A percentile compares a stretch with the other conserved stretches of the same genome.
Evolutionary conservation across 2,888 invertebrate genomes (phyloP).

Genomic region (Ptilodon capucinus): DNA sequence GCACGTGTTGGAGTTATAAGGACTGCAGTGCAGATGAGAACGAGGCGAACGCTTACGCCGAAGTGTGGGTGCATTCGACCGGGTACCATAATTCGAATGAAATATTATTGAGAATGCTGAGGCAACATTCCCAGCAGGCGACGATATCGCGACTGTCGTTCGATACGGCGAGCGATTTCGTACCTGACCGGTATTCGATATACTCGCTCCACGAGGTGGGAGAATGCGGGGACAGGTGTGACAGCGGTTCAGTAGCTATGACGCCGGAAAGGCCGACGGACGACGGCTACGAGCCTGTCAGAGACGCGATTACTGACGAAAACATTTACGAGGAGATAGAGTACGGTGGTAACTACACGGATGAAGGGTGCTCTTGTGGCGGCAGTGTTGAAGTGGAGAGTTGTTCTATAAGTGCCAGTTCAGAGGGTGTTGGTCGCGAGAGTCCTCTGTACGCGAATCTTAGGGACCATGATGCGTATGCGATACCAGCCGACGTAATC

Average conservation of each 20-base stretch:
- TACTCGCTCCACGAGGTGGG: constrained; percentile 74
- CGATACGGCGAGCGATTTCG: constrained; percentile 67
- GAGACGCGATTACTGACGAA: constrained; percentile 72
- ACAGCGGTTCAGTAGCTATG: constrained; percentile 64
- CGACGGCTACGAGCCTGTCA: constrained; percentile 75
- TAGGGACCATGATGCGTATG: constrained; percentile 73
- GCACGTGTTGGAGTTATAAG: constrained; percentile 77
- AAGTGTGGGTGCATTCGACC: constrained; percentile 71
- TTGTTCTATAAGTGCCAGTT: constrained; percentile 73
- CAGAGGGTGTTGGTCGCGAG: constrained; percentile 67
- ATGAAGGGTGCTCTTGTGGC: constrained; percentile 74
- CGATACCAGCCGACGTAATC: constrained; percentile 76
- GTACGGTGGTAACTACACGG: constrained; percentile 65
- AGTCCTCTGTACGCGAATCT: constrained; percentile 76
- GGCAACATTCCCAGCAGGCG: constrained; percentile 54
- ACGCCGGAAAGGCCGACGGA: constrained; percentile 72
- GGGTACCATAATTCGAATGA: constrained; percentile 75
- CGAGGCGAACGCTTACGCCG: constrained; percentile 61
- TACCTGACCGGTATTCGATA: constrained; percentile 61
- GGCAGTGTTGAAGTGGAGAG: constrained; percentile 77
- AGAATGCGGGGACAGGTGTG: constrained; percentile 64
- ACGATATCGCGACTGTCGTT: constrained; percentile 66
- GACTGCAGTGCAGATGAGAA: constrained; percentile 63
- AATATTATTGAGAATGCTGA: constrained; percentile 61
- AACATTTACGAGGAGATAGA: constrained; percentile 79